Base-by-base conservation (phyloP, 92 coral and sea anemone species). In the Meandrina meandrites region DNA sequence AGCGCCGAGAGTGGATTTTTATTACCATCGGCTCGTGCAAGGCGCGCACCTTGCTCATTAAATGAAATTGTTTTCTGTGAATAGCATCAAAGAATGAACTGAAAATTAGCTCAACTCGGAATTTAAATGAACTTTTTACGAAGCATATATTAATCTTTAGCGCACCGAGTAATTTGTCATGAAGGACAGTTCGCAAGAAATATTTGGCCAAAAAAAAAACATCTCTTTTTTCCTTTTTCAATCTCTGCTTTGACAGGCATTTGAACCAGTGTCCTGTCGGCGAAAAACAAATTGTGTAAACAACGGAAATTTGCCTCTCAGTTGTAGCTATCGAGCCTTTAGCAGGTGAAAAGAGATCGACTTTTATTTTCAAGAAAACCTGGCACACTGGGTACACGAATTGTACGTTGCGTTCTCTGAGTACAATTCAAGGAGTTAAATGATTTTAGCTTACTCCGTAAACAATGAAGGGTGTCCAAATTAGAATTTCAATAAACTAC, bases 281-380 rank as follows among this genome's bases (percentile, higher is more conserved):
- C 70, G 80, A 83, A 85, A 85, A 85, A 75, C 88, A 85, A 85
- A 42, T 58, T 76, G 31, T 64, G 66, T 66, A 76, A 85, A 85
- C 88, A 85, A 58, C 88, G 88, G 88, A 85, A 85, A 85, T 85
- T 85, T 85, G 75, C 19, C 32, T 85, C 82, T 75, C 74, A 58
- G 81, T 75, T 22, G 88, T 24, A 75, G 74, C 80, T 62, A 73
- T 76, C 81, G 36, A 21, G 32, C 75, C 50, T 58, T 58, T 18
- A 85, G 88, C 88, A 85, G 88, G 88, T 85, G 88, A 40, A 58
- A 54, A 36, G 42, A 45, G 57, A 60, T 62, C 45, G 62, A 51
- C 28, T 62, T 35, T 62, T 60, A 77, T 76, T 34, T 58, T 17
- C 10, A 19, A 80, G 30, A 51, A 67, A 48, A 86, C 51, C 21